A percentile compares a stretch with the other conserved stretches of the same genome.
phyloP scores from a whole-genome alignment of 2,113 vertebrate genomes.

The Onychostruthus taczanowskii region DNA sequence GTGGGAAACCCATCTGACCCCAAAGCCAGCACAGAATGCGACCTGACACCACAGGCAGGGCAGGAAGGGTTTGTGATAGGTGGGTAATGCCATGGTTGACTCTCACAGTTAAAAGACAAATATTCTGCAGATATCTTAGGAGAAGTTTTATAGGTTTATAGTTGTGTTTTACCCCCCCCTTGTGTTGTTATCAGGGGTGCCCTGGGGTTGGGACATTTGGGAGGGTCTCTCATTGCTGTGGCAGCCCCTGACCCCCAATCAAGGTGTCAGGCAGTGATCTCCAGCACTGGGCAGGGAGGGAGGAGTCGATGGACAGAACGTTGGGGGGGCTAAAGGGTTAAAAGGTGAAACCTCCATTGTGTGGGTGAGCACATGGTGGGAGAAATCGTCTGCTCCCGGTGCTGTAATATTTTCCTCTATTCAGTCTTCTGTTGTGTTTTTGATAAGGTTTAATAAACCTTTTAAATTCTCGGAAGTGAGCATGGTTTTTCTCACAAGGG shows the following conservation, averaged over 20 bases:
- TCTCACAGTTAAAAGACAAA: not conserved
- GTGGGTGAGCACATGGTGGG: not conserved
- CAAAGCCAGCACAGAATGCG: accelerated
- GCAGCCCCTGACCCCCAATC: not conserved
- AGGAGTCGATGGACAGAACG: not conserved
- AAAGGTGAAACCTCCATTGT: not conserved
- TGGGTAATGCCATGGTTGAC: not conserved
- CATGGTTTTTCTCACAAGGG: not conserved
- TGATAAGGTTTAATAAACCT: not conserved
- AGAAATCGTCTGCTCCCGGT: not conserved
- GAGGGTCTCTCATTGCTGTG: not conserved
- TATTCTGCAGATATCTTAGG: not conserved
- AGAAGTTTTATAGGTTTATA: not conserved
- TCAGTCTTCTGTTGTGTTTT: not conserved
- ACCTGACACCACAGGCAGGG: accelerated
- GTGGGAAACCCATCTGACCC: not conserved
- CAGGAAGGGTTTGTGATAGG: not conserved
- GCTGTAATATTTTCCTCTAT: not conserved
- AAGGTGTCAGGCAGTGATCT: not conserved
- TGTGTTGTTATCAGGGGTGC: not conserved
- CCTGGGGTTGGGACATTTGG: not conserved
- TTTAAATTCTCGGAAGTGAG: not conserved
- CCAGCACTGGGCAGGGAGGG: not conserved
- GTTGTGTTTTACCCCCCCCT: not conserved
- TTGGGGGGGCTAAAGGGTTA: not conserved